A percentile compares a stretch with the other conserved stretches of the same genome.
phyloP scores from a whole-genome alignment of 2,888 invertebrate species.

The Tetramorium bicarinatum region DNA sequence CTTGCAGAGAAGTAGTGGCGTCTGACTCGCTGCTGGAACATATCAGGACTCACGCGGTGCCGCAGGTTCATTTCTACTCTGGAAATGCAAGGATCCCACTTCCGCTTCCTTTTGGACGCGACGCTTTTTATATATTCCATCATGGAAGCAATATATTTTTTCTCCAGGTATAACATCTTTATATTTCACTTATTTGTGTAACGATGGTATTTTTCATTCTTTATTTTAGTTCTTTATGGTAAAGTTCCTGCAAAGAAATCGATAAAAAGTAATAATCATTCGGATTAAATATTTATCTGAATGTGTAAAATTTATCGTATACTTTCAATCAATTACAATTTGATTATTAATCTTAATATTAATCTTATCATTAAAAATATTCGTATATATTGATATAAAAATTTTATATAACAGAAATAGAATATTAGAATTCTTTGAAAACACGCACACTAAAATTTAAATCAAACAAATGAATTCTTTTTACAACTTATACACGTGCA shows the following conservation, averaged over 20 bases:
- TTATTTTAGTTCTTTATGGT: background rate
- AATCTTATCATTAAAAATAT: background rate
- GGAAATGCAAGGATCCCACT: constrained; percentile 76
- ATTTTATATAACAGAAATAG: background rate
- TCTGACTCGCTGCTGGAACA: constrained; percentile 78
- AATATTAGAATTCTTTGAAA: background rate
- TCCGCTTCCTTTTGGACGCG: constrained; percentile 79
- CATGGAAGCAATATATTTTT: constrained; percentile 80
- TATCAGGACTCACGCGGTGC: constrained; percentile 77
- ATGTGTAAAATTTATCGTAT: background rate
- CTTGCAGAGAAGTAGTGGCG: constrained; percentile 77
- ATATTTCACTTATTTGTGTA: background rate
- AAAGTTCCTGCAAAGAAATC: background rate
- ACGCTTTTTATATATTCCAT: constrained; percentile 80
- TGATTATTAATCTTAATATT: background rate
- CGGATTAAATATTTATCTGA: background rate
- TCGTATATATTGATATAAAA: background rate
- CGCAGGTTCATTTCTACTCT: constrained; percentile 81
- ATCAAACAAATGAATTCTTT: background rate
- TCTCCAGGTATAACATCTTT: constrained; percentile 77
- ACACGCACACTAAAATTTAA: background rate
- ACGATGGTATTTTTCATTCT: background rate
- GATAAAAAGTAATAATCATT: background rate
- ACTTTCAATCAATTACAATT: background rate
- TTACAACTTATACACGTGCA: background rate